Conservation (phyloP, 1,140 invertebrate species). For the Lepidurus arcticus region DNA sequence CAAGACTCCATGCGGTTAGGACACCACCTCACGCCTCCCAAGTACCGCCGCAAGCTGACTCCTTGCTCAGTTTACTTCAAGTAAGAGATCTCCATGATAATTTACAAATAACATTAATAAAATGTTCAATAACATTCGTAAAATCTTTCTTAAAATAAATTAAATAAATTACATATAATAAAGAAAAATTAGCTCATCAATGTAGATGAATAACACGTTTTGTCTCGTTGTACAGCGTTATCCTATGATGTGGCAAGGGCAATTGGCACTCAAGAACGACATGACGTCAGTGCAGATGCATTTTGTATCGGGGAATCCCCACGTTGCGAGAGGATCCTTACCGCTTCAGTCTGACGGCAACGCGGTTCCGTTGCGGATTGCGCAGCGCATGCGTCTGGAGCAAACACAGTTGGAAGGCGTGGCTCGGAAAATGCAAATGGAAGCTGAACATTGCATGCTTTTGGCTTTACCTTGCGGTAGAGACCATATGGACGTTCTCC, state of each 20-base stretch:
- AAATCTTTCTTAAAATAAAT: not conserved
- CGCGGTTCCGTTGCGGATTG: conserved; percentile 77
- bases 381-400: conserved; percentile 93
- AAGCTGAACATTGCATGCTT: conserved; percentile 92
- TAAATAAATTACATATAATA: not conserved
- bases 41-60: conserved; percentile 68
- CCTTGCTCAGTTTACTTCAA: conserved; percentile 65
- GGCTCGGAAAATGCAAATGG: conserved; percentile 90
- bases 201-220: conserved; percentile 19
- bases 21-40: conserved; percentile 67
- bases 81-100: not conserved
- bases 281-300: conserved; percentile 96
- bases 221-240: conserved; percentile 59
- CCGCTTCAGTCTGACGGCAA: conserved; percentile 67
- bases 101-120: not conserved
- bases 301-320: conserved; percentile 87
- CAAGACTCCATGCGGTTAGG: conserved; percentile 38
- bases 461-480: conserved; percentile 89
- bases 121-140: not conserved
- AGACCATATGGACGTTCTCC: conserved; percentile 83
- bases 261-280: conserved; percentile 91
- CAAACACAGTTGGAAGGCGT: conserved; percentile 90
- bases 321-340: conserved; percentile 73
- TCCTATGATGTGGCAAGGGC: conserved; percentile 93
- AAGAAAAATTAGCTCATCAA: too few species aligned